A percentile compares a stretch with the other conserved stretches of the same genome.
Evolutionary conservation across 2,888 invertebrate species (phyloP).

Genomic region (Amphipyra berbera): DNA sequence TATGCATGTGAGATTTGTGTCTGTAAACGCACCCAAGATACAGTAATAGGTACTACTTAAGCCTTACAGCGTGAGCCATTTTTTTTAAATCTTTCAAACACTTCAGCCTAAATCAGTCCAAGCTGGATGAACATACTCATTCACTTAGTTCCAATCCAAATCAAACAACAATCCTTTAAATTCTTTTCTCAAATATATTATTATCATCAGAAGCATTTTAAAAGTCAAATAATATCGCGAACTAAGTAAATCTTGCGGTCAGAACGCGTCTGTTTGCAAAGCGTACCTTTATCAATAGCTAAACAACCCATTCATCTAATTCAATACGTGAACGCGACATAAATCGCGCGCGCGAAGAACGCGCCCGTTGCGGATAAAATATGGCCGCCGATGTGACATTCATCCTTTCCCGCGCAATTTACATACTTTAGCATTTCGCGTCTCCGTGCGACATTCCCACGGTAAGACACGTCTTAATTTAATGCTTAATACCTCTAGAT

Average conservation of each 20-base stretch:
- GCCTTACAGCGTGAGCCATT: too few relatives aligned
- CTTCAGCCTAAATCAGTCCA: too few relatives aligned
- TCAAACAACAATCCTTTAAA: too few relatives aligned
- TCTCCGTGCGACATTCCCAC: conserved; percentile 68
- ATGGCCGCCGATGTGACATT: conserved; percentile 69
- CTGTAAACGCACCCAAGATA: too few relatives aligned
- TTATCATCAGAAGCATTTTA: neutral
- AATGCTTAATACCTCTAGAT: conserved; percentile 40
- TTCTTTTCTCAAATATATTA: too few relatives aligned
- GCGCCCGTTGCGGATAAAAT: conserved; percentile 65
- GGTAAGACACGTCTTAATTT: conserved; percentile 62
- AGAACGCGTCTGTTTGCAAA: conserved; percentile 38
- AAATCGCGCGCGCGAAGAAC: conserved; percentile 62
- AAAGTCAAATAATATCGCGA: conserved; percentile 32
- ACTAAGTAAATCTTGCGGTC: conserved; percentile 41
- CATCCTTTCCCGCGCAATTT: conserved; percentile 76
- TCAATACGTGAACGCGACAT: conserved; percentile 63
- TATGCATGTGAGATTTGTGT: too few relatives aligned
- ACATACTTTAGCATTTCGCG: conserved; percentile 67
- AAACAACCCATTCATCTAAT: conserved; percentile 69
- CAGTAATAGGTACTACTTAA: too few relatives aligned
- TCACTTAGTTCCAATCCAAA: too few relatives aligned
- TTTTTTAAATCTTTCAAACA: too few relatives aligned
- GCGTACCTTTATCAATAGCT: conserved; percentile 53
- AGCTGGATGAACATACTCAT: too few relatives aligned